A percentile compares a stretch with the other conserved stretches of the same genome.
These are phyloP conservation scores for Anagyrus pseudococci DNA, from an alignment of 2,888 invertebrate species.

Conservation along the genomic window DNA sequence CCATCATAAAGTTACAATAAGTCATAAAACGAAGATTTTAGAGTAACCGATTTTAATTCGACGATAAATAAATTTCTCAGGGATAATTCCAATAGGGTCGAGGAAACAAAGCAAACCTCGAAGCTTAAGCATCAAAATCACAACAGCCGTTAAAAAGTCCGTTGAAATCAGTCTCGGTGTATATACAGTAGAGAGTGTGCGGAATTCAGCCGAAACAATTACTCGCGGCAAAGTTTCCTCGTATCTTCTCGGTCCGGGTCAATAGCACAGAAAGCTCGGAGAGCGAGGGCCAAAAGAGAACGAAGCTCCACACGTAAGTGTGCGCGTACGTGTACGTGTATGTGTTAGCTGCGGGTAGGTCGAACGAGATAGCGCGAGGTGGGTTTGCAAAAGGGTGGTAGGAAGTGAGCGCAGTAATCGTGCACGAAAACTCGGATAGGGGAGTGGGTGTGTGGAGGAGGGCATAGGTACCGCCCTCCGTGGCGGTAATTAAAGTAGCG, in stretches of 20 bases:
- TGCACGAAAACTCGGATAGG: constrained; percentile 30
- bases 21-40: no score
- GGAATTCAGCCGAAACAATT: neutral
- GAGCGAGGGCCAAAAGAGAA: neutral
- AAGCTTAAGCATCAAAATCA: neutral
- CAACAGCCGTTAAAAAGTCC: neutral
- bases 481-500: constrained; percentile 39
- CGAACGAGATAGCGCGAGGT: neutral
- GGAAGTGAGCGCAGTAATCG: constrained; percentile 22
- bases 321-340: no score
- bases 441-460: no score
- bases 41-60: no score
- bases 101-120: no score
- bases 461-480: constrained; percentile 37
- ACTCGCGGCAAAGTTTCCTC: neutral
- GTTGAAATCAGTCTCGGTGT: neutral
- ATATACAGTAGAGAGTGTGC: neutral
- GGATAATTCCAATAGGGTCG: no score
- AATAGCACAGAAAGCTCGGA: constrained; percentile 25
- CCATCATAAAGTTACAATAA: no score
- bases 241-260: constrained; percentile 3
- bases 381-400: no score
- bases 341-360: neutral
- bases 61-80: no score
- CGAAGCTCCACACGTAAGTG: no score